Base-by-base conservation (phyloP, 2,797 vertebrate species). In the Pantherophis alleghaniensis region DNA sequence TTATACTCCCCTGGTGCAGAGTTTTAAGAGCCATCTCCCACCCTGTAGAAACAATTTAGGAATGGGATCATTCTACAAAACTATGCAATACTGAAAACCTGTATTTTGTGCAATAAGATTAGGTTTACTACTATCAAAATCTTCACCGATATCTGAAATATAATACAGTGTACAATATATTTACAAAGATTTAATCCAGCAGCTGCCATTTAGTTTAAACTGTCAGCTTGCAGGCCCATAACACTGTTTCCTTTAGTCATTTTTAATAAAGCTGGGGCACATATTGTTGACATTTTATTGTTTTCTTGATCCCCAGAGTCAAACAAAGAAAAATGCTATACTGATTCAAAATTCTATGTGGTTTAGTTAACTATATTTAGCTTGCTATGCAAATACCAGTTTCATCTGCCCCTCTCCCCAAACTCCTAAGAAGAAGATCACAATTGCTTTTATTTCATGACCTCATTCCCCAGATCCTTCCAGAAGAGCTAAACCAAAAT, bases 161-260 rank as follows among this genome's bases (percentile, higher is more conserved):
- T 3, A 66, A 13, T 57, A 1, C 42, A 20, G 22, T 47, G 13
- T 88, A 83, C 89, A 91, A 0, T 93, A 91, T 6, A 26, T 94
- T 0, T 63, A 89, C 22, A 83, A 83, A 60, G 87, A 5, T 66
- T 87, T 88, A 91, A 66, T 91, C 69, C 86, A 14, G 9, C n/a
- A 94, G 12, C 55, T 93, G 66, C 47, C 94, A 37, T 74, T 95
- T 51, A 91, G 3, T 91, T 94, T 94, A 93, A 87, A 24, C 22
- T 94, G 91, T 63, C 28, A 93, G 7, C 1, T 86, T 88, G 94
- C 26, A 63, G 92, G 88, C n/a, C 91, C 92, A 93, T 56, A 90
- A n/a, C 26, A 66, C 47, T 0, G 0, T 94, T 91, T 95, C 63
- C 26, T 91, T 2, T 26, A 53, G 11, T 87, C 79, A 16, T 92